Evolutionary conservation across 1,140 invertebrate species (phyloP).

Genomic region (Orius insidiosus): DNA sequence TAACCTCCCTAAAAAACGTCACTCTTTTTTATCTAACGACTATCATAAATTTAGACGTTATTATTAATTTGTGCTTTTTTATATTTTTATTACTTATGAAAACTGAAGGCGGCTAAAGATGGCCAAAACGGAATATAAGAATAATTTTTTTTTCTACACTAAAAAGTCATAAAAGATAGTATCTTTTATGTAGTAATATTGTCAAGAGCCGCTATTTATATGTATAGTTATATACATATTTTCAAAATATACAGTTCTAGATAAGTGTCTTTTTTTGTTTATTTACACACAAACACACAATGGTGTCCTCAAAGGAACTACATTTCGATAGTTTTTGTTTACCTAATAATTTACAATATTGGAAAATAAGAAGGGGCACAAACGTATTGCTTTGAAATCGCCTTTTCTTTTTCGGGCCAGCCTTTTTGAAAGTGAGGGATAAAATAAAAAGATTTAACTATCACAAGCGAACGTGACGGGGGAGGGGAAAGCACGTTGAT

Average conservation of each 20-base stretch:
- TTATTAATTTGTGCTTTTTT: background rate
- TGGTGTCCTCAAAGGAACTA: too few species aligned
- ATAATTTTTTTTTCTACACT: background rate
- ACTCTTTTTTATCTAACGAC: background rate
- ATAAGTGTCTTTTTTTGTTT: too few species aligned
- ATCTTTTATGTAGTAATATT: too few species aligned
- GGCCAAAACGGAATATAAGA: background rate
- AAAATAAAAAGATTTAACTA: background rate
- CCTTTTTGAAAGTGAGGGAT: conserved; percentile 3
- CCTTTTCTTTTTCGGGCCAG: background rate
- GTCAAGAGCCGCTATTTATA: too few species aligned
- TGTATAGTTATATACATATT: too few species aligned
- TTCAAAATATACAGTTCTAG: too few species aligned
- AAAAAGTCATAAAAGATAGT: background rate
- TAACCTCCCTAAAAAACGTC: conserved; percentile 1
- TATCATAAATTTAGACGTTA: background rate
- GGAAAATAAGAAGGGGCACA: too few species aligned
- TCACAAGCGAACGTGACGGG: too few species aligned
- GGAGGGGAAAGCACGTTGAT: background rate
- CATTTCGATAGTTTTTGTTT: too few species aligned
- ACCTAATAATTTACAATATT: too few species aligned
- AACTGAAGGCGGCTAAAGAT: background rate
- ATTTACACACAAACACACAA: too few species aligned
- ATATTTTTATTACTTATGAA: background rate
- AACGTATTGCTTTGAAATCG: too few species aligned